Conservation (phyloP, 2,113 vertebrate genomes). For the Mesitornis unicolor region DNA sequence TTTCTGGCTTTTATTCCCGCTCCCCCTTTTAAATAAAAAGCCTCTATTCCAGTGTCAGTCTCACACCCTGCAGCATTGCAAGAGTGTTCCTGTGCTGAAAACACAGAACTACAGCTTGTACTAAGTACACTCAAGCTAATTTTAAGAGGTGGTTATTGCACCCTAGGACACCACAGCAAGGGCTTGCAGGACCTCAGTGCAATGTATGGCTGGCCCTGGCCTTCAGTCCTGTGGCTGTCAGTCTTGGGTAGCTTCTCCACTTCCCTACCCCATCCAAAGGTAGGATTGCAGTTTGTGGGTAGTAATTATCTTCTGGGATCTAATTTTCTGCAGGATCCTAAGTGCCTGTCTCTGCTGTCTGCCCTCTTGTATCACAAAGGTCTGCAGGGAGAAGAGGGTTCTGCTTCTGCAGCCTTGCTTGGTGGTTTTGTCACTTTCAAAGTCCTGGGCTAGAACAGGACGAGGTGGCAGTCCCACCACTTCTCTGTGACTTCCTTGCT, state of each 20-base stretch:
- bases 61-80: not conserved
- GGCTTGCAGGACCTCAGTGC: fast-evolving
- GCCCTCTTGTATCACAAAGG: fast-evolving
- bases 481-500: not conserved
- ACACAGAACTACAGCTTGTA: not conserved
- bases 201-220: too few species aligned
- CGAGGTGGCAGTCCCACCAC: too few species aligned
- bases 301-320: not conserved
- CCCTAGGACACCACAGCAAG: not conserved
- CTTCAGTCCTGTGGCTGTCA: not conserved
- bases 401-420: not conserved
- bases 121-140: fast-evolving
- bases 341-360: fast-evolving
- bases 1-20: fast-evolving
- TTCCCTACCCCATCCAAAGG: fast-evolving
- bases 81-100: not conserved
- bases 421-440: not conserved
- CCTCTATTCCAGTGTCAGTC: not conserved
- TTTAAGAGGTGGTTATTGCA: not conserved
- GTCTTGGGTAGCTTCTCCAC: not conserved
- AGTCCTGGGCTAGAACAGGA: not conserved
- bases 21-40: not conserved
- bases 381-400: not conserved
- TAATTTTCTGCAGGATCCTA: not conserved
- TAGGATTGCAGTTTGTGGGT: not conserved